Evolutionary conservation across 2,888 invertebrate species (phyloP).

Genomic region (Pecten maximus): DNA sequence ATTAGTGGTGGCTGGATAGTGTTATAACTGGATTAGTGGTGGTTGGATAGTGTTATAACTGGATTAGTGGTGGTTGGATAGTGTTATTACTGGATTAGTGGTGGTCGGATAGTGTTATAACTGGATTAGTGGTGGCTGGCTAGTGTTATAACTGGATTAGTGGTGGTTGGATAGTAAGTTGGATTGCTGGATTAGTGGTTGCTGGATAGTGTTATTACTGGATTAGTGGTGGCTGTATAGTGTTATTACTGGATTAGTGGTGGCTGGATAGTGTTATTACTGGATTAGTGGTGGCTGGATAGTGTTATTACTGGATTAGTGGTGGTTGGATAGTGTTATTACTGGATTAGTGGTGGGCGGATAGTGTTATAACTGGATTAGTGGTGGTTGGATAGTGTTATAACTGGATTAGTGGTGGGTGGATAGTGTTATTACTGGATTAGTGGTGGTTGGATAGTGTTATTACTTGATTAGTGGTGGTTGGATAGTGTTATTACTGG

Average conservation of each 20-base stretch:
- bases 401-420: background rate
- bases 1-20: slow-evolving; percentile 2
- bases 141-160: too few species aligned
- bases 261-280: background rate
- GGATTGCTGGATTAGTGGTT: too few species aligned
- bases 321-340: background rate
- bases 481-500: background rate
- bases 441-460: background rate
- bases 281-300: background rate
- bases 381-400: background rate
- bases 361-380: background rate
- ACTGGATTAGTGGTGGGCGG: background rate
- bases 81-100: too few species aligned
- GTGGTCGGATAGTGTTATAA: too few species aligned
- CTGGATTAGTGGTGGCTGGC: too few species aligned
- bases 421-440: too few species aligned
- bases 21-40: background rate
- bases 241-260: too few species aligned
- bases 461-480: background rate
- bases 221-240: too few species aligned
- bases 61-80: too few species aligned
- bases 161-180: too few species aligned
- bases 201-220: too few species aligned
- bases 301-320: background rate
- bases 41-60: too few species aligned